Evolutionary conservation across 2,888 invertebrate genomes (phyloP), one percentile per base, ranked within the genome.

Genomic region (Anaspis maculata): DNA sequence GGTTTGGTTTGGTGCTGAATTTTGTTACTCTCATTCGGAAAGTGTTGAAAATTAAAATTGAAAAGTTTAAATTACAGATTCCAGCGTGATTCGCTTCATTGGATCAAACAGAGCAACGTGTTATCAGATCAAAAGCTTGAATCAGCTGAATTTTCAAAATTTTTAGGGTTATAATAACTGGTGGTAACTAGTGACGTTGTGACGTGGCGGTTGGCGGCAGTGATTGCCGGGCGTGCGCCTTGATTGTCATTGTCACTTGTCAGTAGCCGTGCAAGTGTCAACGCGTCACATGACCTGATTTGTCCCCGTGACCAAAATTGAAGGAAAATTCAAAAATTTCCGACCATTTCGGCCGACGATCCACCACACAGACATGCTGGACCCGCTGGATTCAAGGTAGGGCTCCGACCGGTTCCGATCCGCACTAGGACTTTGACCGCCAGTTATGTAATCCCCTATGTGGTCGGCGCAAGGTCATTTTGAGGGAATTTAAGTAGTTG

Each of bases 221-320:
- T n/a, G n/a, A n/a, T n/a, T n/a, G n/a, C n/a, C n/a, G n/a, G n/a
- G n/a, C n/a, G n/a, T n/a, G n/a, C n/a, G n/a, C n/a, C n/a, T n/a
- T n/a, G n/a, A n/a, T n/a, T n/a, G n/a, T 5, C 24, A 24, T 10
- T 39, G 30, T 30, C 34, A 40, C 25, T 30, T 39, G 32, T 43
- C 34, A 44, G 41, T 39, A 45, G 37, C 41, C 33, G 38, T n/a
- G n/a, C n/a, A n/a, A n/a, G 42, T 56, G 57, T 60, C 60, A n/a
- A n/a, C n/a, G 61, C 64, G 65, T 79, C 78, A 79, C 78, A 78
- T 79, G 78, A 78, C 77, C 77, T 67, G 70, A 44, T 73, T 76
- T 77, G 77, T 76, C 72, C 78, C 77, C 77, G 77, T 78, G 78
- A 78, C 74, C 77, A 76, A 72, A 76, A 71, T 69, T 73, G 70